Evolutionary conservation across 1,140 invertebrate genomes (phyloP), one percentile per base, ranked within the genome.

Genomic region (Drosophila nebulosa): DNA sequence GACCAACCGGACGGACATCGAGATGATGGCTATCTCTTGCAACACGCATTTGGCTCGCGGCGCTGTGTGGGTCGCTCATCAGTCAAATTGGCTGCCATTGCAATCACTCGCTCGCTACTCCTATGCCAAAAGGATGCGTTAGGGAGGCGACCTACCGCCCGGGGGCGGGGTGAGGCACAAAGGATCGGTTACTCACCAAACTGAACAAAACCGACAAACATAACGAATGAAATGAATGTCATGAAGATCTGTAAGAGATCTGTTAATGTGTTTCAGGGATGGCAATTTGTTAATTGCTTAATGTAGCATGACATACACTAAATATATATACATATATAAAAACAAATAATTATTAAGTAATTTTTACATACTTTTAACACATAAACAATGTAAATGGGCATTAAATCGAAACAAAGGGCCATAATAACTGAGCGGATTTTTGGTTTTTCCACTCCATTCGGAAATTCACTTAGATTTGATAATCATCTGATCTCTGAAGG

Each of bases 11-110:
- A 30, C 27, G 30, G 30, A 12, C 30, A 12, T 10, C 30, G 26
- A 64, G 53, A 64, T 86, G 69, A 85, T 85, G 80, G 73, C 80
- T 80, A 85, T 84, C 80, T 69, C 60, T 78, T 63, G 75, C 74
- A 52, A 69, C 63, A 24, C 35, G 39, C 56, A 36, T 58, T 21
- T 52, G 46, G 78, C 69, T 72, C 50, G 78, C 64, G 64, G 53
- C 70, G 60, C 64, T 88, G 83, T 88, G 83, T 76, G 73, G 83
- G 83, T 79, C 75, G 79, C 66, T 88, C 83, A 88, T 88, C 83
- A 88, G 50, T 79, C 78, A 88, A 83, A 88, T 88, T 83, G 78
- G 60, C 69, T 76, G 73, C 69, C 79, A 76, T 79, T 70, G 56
- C 71, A 59, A 67, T 52, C 72, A 56, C 36, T 76, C 61, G 26